Conservation (phyloP, 1,140 invertebrate species). For the Druon quercuslanigerum region DNA sequence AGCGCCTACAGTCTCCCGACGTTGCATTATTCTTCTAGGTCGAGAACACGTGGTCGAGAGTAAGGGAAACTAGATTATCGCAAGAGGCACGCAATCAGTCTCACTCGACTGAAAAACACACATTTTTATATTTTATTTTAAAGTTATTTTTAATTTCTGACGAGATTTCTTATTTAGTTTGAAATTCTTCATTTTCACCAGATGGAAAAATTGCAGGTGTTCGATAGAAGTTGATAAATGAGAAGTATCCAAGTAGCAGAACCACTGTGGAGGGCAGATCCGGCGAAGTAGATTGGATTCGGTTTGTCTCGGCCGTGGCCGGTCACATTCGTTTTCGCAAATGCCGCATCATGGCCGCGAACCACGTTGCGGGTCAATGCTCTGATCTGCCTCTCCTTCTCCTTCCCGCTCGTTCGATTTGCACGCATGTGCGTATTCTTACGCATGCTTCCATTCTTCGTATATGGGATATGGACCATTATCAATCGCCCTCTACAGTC, state of each 20-base stretch:
- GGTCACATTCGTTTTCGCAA: slow-evolving; percentile 12
- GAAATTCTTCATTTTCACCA: background rate
- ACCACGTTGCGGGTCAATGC: slow-evolving; percentile 27
- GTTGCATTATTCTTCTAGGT: slow-evolving; percentile 20
- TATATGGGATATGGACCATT: slow-evolving; percentile 30
- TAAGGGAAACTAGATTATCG: background rate
- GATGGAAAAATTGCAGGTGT: background rate
- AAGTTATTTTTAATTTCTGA: too few species aligned
- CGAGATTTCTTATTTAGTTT: too few species aligned
- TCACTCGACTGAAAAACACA: background rate
- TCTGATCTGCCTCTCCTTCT: background rate
- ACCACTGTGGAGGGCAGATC: slow-evolving; percentile 7
- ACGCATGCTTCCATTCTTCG: background rate
- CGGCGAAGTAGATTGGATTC: slow-evolving; percentile 23
- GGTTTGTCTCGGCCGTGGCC: slow-evolving; percentile 1
- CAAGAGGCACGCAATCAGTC: too few species aligned
- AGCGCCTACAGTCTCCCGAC: slow-evolving; percentile 26
- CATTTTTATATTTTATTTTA: background rate
- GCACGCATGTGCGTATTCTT: slow-evolving; percentile 27
- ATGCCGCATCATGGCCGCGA: slow-evolving; percentile 14
- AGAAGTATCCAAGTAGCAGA: slow-evolving; percentile 16
- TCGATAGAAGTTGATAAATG: background rate
- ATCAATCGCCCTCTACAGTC: background rate
- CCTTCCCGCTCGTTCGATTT: slow-evolving; percentile 4
- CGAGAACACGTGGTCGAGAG: slow-evolving; percentile 18